Conservation (phyloP, 2,888 invertebrate genomes). For the Agrotis ipsilon region DNA sequence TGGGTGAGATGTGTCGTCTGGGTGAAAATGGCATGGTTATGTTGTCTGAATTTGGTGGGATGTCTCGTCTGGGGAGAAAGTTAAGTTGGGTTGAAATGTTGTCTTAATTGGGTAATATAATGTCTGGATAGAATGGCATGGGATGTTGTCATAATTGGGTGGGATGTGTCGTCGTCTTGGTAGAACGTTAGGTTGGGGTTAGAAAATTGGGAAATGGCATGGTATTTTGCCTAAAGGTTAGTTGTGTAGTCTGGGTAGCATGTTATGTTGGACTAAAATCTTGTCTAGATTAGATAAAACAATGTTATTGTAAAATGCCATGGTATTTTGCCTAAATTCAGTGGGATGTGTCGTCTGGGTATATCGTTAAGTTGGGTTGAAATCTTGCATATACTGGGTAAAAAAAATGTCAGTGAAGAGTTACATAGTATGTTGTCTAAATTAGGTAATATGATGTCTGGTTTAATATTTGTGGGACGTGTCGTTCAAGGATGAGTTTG, state of each 20-base stretch:
- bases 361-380: background rate
- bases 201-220: background rate
- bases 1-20: background rate
- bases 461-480: background rate
- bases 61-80: background rate
- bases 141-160: background rate
- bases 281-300: background rate
- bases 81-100: background rate
- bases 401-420: background rate
- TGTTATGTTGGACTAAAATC: background rate
- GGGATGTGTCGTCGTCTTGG: background rate
- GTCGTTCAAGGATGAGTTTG: background rate
- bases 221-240: background rate
- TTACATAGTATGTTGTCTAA: background rate
- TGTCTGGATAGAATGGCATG: background rate
- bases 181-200: background rate
- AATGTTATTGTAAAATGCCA: background rate
- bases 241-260: background rate
- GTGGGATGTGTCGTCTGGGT: too few relatives aligned
- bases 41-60: background rate
- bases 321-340: background rate
- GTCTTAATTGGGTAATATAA: background rate
- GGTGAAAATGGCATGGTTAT: constrained; percentile 1
- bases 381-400: background rate
- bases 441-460: background rate